Evolutionary conservation across 2,113 vertebrate species (phyloP).

Genomic region (Cinclus mexicanus): DNA sequence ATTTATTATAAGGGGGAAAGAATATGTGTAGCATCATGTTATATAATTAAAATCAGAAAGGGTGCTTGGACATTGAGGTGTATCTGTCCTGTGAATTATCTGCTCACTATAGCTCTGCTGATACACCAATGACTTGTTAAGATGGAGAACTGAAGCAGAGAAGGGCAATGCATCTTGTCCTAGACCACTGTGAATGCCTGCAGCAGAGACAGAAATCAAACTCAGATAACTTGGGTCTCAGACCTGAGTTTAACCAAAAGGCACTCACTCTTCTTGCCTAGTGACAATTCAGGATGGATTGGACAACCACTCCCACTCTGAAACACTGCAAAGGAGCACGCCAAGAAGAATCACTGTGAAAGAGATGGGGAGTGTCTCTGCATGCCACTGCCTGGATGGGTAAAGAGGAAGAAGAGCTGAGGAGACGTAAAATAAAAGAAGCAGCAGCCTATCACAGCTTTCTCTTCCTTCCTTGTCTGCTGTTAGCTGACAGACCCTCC

Average conservation of each 20-base stretch:
- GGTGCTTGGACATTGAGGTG: not conserved
- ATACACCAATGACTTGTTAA: not conserved
- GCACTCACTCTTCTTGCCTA: not conserved
- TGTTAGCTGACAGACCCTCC: not conserved
- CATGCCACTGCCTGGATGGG: not conserved
- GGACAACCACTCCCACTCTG: not conserved
- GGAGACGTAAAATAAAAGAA: slow-evolving; percentile 2
- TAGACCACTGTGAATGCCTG: not conserved
- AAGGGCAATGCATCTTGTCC: not conserved
- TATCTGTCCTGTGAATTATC: not conserved
- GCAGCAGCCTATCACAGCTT: not conserved
- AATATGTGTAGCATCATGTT: not conserved
- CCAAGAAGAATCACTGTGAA: not conserved
- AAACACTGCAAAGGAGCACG: not conserved
- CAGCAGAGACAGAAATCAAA: not conserved
- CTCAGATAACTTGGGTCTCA: not conserved
- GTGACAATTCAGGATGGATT: not conserved
- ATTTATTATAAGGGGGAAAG: not conserved
- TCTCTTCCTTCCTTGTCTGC: not conserved
- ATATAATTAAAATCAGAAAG: not conserved
- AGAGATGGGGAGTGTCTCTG: not conserved
- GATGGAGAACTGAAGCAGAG: not conserved
- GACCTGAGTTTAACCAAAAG: not conserved
- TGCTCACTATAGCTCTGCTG: not conserved
- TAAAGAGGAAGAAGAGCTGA: not conserved